Evolutionary conservation across 2,113 vertebrate species (phyloP).

Genomic region (Pao palembangensis): DNA sequence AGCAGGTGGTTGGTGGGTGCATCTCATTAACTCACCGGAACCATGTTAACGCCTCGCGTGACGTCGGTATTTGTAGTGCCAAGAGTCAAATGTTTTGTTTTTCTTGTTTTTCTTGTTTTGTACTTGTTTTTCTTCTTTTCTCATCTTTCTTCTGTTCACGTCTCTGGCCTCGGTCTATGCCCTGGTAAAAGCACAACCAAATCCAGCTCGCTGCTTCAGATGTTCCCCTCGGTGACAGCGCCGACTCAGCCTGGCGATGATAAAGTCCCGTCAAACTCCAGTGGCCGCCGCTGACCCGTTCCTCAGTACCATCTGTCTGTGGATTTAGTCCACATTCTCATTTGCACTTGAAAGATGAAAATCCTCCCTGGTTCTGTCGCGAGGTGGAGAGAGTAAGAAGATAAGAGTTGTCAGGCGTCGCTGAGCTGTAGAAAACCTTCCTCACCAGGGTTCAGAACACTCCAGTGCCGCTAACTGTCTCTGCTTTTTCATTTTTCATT

Average conservation of each 20-base stretch:
- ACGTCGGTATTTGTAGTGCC: conserved; percentile 32
- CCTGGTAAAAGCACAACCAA: conserved; percentile 39
- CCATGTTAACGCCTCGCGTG: conserved; percentile 34
- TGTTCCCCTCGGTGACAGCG: conserved; percentile 9
- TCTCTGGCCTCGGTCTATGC: conserved; percentile 8
- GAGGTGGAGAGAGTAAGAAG: conserved; percentile 45
- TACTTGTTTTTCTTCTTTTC: conserved; percentile 3
- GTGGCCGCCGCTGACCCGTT: conserved; percentile 33
- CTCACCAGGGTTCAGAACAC: neutral
- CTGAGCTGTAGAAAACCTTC: conserved; percentile 3
- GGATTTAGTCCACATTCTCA: conserved; percentile 59
- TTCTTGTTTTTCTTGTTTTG: conserved; percentile 3
- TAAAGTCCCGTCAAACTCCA: conserved; percentile 23
- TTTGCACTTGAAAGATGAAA: conserved; percentile 67
- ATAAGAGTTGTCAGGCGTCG: conserved; percentile 48
- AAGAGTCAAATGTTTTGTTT: conserved; percentile 19
- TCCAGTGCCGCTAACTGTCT: conserved; percentile 1
- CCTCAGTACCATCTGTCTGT: conserved; percentile 37
- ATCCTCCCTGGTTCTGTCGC: conserved; percentile 34
- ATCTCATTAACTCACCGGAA: conserved; percentile 34
- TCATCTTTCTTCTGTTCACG: conserved; percentile 1
- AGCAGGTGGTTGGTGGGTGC: neutral
- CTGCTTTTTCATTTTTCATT: neutral
- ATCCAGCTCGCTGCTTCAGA: conserved; percentile 19
- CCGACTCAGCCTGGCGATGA: conserved; percentile 25